Conservation (phyloP, 2,797 vertebrate genomes). For the Cryptoprocta ferox region DNA sequence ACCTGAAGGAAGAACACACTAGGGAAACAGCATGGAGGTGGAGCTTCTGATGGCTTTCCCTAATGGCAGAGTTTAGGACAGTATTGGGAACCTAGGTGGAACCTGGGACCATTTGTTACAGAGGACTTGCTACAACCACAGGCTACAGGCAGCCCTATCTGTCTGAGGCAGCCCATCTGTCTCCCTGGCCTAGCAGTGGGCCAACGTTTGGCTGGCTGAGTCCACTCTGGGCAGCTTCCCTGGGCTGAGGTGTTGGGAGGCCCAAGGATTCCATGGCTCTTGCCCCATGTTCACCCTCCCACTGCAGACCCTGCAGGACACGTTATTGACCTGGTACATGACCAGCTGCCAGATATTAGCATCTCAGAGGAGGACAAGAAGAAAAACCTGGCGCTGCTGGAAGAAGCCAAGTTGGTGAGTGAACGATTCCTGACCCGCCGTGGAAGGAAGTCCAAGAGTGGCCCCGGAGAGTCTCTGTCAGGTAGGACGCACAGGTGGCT, state of each 20-base stretch:
- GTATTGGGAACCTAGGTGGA: neutral
- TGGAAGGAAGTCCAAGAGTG: slow-evolving; percentile 94
- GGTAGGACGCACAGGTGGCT: slow-evolving; percentile 83
- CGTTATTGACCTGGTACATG: slow-evolving; percentile 95
- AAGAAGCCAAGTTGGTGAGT: slow-evolving; percentile 97
- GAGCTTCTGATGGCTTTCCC: neutral
- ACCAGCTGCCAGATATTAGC: slow-evolving; percentile 93
- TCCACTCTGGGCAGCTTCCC: neutral
- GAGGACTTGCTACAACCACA: neutral
- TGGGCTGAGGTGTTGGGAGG: neutral
- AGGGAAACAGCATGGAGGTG: neutral
- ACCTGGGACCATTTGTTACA: neutral
- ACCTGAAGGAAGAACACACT: neutral
- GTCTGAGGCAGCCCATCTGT: neutral
- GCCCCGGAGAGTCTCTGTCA: slow-evolving; percentile 92
- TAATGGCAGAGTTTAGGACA: neutral
- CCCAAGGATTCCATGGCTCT: neutral
- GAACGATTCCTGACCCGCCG: slow-evolving; percentile 95
- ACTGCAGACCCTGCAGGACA: slow-evolving; percentile 92
- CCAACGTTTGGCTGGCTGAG: neutral
- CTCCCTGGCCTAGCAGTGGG: neutral
- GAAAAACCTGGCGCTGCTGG: slow-evolving; percentile 96
- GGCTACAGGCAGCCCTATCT: neutral
- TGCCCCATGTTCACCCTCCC: neutral
- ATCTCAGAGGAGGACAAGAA: slow-evolving; percentile 96